phyloP scores from a whole-genome alignment of 2,888 invertebrate genomes.

The Antheraea assamensis region DNA sequence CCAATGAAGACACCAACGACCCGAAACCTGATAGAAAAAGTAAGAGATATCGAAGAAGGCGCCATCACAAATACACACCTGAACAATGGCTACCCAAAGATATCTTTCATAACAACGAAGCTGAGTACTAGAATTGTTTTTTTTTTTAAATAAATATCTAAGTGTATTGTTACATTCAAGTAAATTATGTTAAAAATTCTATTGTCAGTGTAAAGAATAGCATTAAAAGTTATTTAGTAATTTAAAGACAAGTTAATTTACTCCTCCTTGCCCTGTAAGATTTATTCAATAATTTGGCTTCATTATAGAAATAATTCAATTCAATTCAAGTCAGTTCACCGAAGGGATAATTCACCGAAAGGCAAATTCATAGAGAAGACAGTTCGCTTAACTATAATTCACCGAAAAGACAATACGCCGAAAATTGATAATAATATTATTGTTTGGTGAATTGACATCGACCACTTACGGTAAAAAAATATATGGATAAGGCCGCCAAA shows the following conservation, averaged over 20 bases:
- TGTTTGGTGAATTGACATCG: no score
- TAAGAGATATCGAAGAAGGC: slow-evolving; percentile 42
- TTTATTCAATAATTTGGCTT: no score
- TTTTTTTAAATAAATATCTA: neutral
- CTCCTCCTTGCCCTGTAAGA: no score
- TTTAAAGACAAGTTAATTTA: neutral
- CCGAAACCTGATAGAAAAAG: slow-evolving; percentile 34
- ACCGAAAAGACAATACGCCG: no score
- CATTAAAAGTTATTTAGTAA: neutral
- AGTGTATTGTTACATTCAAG: slow-evolving; percentile 1
- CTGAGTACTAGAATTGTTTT: slow-evolving; percentile 36
- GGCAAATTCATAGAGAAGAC: no score
- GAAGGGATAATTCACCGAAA: no score
- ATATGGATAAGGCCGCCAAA: no score
- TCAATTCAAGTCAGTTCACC: no score
- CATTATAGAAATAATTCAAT: no score
- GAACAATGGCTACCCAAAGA: slow-evolving; percentile 47
- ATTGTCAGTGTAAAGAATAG: neutral
- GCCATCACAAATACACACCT: slow-evolving; percentile 38
- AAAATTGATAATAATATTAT: no score
- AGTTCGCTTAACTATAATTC: no score
- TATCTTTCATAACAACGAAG: slow-evolving; percentile 28
- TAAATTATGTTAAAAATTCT: neutral
- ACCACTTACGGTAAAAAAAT: no score
- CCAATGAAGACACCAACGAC: slow-evolving; percentile 14